Evolutionary conservation across 1,140 invertebrate species (phyloP), one percentile per base, ranked within the genome.

Genomic region (Stegodyphus mimosarum): DNA sequence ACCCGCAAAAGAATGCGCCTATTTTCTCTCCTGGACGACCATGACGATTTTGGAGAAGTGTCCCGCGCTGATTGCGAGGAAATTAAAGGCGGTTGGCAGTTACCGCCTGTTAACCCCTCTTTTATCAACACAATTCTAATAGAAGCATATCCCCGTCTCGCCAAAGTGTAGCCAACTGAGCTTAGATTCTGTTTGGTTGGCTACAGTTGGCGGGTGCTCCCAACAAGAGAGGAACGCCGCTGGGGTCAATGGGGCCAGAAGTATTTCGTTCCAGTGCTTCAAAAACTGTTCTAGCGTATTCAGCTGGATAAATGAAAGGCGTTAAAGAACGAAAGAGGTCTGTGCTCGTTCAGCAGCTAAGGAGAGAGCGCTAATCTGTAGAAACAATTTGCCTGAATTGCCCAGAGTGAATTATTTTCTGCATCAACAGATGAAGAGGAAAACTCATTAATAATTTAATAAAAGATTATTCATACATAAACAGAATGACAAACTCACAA

Each of bases 61-160:
- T 72, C 81, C 63, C 51, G 60, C 60, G 50, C 81, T 84, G 81
- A 84, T 84, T 84, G 81, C 81, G 71, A 84, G 63, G 64, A 84
- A 84, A 84, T 84, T 84, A 84, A 84, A 84, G 71, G 70, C 79
- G 77, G 63, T 79, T 60, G 51, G 50, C 71, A 73, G 71, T 73
- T 73, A 73, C 71, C 71, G 66, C 66, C 79, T 53, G 63, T 84
- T 84, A 84, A 84, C 81, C 81, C 73, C 69, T n/a, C 79, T 81
- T 81, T 81, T 81, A 73, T 81, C 81, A 76, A 60, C 81, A 52
- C 81, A 67, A 60, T 55, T 64, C 73, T 84, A 84, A 84, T 84
- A 49, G 81, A 84, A 84, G 75, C 69, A 83, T 83, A 70, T 83
- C 17, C 63, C 70, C n/a, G 15, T n/a, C 52, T 80, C 17, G 50